Conservation (phyloP, 2,797 vertebrate genomes). For the Dryobates pubescens region DNA sequence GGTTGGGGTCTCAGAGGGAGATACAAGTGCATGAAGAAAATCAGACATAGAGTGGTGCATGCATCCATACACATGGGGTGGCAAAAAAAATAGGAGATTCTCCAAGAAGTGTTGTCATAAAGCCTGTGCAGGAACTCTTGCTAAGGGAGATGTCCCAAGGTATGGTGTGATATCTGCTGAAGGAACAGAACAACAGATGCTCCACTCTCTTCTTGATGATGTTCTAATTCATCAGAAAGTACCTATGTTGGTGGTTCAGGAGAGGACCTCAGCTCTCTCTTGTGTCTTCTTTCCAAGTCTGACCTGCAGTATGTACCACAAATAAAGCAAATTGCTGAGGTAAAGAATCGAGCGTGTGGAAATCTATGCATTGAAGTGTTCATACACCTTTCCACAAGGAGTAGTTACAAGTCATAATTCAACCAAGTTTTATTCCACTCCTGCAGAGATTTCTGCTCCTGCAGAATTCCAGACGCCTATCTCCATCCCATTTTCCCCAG, state of each 20-base stretch:
- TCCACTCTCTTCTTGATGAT: not conserved
- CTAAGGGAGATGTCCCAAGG: not conserved
- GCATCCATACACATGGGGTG: not conserved
- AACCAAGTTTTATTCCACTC: not conserved
- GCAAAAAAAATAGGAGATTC: not conserved
- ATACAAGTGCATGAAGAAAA: not conserved
- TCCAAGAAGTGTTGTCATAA: not conserved
- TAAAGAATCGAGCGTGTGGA: not conserved
- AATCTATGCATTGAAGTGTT: not conserved
- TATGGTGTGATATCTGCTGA: not conserved
- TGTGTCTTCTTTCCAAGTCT: not conserved
- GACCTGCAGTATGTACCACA: not conserved
- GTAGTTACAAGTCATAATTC: not conserved
- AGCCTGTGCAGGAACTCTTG: not conserved
- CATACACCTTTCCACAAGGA: not conserved
- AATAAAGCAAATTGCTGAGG: not conserved
- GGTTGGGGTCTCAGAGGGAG: not conserved
- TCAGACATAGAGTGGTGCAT: accelerated
- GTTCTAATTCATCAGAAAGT: not conserved
- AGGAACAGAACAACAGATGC: not conserved
- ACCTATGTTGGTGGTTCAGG: not conserved
- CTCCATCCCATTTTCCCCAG: not conserved
- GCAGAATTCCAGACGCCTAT: not conserved
- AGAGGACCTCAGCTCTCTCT: not conserved
- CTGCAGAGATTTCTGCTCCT: not conserved